Evolutionary conservation across 2,888 invertebrate species (phyloP).

Genomic region (Adelphocoris suturalis): DNA sequence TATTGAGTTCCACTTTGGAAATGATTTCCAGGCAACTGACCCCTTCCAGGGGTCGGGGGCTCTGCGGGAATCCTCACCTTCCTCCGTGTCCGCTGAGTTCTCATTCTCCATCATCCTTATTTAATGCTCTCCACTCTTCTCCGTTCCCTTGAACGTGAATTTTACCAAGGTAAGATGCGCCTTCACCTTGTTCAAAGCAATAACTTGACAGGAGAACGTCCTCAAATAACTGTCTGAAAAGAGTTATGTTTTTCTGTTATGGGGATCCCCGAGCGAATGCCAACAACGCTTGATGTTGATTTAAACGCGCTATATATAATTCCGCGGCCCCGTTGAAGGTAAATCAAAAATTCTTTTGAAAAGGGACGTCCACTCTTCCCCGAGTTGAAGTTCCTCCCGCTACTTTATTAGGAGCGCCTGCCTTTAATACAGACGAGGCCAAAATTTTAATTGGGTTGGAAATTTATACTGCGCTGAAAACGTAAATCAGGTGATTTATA

Average conservation of each 20-base stretch:
- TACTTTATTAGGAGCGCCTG: constrained; percentile 54
- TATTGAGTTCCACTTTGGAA: constrained; percentile 59
- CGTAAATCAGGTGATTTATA: constrained; percentile 66
- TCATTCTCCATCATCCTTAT: constrained; percentile 68
- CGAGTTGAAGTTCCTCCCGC: constrained; percentile 51
- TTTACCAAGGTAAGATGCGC: constrained; percentile 65
- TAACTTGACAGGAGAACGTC: constrained; percentile 70
- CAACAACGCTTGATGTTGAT: constrained; percentile 68
- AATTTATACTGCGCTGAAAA: constrained; percentile 58
- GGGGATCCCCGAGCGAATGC: constrained; percentile 65
- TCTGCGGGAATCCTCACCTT: constrained; percentile 60
- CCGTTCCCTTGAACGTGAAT: constrained; percentile 3
- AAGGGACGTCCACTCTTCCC: constrained; percentile 56
- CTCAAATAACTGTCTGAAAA: constrained; percentile 68
- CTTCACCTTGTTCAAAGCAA: constrained; percentile 66
- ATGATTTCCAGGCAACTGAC: constrained; percentile 63
- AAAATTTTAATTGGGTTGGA: constrained; percentile 67
- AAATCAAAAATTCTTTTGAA: constrained; percentile 62
- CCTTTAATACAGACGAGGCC: constrained; percentile 62
- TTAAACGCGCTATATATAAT: constrained; percentile 70
- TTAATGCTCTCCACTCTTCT: constrained; percentile 56
- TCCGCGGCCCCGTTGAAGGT: constrained; percentile 58
- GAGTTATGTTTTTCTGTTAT: constrained; percentile 70
- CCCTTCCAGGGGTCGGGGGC: constrained; percentile 55
- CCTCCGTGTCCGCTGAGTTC: constrained; percentile 43